These are phyloP conservation scores for Trigoniulus corallinus DNA, from an alignment of 1,140 invertebrate genomes.

Conservation along the genomic window DNA sequence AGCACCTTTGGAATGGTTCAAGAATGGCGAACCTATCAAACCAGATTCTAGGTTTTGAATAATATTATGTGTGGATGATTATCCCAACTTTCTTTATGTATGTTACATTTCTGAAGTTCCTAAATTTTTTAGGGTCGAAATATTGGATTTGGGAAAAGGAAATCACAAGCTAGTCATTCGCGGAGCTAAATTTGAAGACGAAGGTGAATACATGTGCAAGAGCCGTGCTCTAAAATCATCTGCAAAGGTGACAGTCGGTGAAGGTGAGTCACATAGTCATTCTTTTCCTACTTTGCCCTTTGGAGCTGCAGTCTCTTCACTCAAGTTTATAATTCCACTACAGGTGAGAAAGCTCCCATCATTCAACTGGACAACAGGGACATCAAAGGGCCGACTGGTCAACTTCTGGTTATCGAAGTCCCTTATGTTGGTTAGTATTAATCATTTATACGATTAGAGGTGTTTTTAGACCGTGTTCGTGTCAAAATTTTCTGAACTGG, in stretches of 20 bases:
- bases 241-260: slow-evolving; percentile 61
- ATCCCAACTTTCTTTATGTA: neutral
- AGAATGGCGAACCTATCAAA: slow-evolving; percentile 72
- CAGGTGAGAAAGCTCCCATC: slow-evolving; percentile 31
- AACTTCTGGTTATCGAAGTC: slow-evolving; percentile 15
- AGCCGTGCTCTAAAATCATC: slow-evolving; percentile 59
- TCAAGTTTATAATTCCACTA: slow-evolving; percentile 7
- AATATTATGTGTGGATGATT: slow-evolving; percentile 2
- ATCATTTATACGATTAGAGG: no score
- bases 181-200: slow-evolving; percentile 56
- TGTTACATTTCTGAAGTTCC: no score
- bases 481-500: neutral
- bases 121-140: slow-evolving; percentile 36
- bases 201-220: slow-evolving; percentile 68
- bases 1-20: slow-evolving; percentile 79
- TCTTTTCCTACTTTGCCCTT: no score
- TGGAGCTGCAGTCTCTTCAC: no score
- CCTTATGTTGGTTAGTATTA: slow-evolving; percentile 7
- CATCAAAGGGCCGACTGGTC: slow-evolving; percentile 15
- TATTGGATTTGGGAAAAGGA: slow-evolving; percentile 77
- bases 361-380: slow-evolving; percentile 24
- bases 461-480: neutral
- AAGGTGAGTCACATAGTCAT: no score
- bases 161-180: slow-evolving; percentile 82
- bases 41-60: slow-evolving; percentile 42